phyloP scores from a whole-genome alignment of 1,140 invertebrate genomes.

The Eurytemora carolleeae region DNA sequence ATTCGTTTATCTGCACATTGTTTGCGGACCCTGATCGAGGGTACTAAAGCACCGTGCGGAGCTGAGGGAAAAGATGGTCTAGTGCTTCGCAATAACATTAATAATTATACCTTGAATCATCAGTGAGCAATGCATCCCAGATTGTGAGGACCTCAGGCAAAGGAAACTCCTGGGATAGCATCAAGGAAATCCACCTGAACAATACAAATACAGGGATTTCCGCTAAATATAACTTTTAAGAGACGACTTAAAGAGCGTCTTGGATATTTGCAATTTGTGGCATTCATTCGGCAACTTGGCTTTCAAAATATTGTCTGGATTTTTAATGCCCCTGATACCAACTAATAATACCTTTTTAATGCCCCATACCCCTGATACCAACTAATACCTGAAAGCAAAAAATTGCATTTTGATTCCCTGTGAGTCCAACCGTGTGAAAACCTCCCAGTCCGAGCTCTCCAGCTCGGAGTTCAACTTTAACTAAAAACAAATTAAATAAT shows the following conservation, averaged over 20 bases:
- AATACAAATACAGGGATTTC: neutral
- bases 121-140: constrained; percentile 86
- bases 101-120: constrained; percentile 68
- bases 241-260: no score
- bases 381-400: constrained; percentile 61
- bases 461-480: constrained; percentile 46
- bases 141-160: constrained; percentile 83
- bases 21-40: no score
- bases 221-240: neutral
- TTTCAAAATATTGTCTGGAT: neutral
- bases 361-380: neutral
- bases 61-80: no score
- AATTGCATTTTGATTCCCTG: constrained; percentile 83
- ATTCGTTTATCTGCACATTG: no score
- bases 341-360: constrained; percentile 15
- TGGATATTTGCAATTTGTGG: no score
- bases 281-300: no score
- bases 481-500: neutral
- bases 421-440: constrained; percentile 50
- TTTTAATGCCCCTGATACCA: neutral
- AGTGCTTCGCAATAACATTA: no score
- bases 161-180: constrained; percentile 91
- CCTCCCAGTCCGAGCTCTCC: constrained; percentile 47
- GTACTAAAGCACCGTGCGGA: no score
- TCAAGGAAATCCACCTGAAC: constrained; percentile 73